Conservation (phyloP, 2,113 vertebrate species). For the Isichthys henryi region DNA sequence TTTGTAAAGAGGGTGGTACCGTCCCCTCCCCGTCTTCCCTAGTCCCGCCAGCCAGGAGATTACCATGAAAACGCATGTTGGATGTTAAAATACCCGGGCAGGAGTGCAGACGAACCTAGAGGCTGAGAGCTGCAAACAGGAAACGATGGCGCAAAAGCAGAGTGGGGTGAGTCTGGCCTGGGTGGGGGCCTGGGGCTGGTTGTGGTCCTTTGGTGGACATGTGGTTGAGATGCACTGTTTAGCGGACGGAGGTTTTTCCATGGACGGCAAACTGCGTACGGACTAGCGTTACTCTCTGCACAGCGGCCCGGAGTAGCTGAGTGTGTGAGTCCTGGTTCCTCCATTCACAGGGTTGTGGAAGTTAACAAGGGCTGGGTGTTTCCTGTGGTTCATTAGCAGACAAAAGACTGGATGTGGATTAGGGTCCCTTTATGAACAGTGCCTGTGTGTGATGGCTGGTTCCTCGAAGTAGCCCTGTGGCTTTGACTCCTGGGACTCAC, state of each 20-base stretch:
- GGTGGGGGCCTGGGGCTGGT: not conserved
- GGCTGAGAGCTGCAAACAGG: not conserved
- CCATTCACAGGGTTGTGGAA: not conserved
- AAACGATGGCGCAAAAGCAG: not conserved
- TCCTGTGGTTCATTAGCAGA: not conserved
- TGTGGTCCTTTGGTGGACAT: not conserved
- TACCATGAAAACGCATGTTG: slow-evolving; percentile 8
- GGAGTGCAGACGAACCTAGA: not conserved
- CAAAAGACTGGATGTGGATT: not conserved
- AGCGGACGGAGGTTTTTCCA: not conserved
- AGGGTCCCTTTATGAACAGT: not conserved
- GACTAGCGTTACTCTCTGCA: not conserved
- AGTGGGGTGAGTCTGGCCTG: not conserved
- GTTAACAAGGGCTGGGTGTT: not conserved
- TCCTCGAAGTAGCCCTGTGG: not conserved
- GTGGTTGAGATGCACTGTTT: not conserved
- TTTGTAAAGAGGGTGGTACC: not conserved
- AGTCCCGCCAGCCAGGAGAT: slow-evolving; percentile 1
- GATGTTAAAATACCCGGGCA: slow-evolving; percentile 1
- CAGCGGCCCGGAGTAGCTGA: not conserved
- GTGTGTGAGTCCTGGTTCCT: not conserved
- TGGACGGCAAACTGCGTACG: not conserved
- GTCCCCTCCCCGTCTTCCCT: not conserved
- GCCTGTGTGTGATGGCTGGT: not conserved
- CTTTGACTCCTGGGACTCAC: not conserved